Evolutionary conservation across 1,140 invertebrate species (phyloP).

Genomic region (Protaetia brevitarsis): DNA sequence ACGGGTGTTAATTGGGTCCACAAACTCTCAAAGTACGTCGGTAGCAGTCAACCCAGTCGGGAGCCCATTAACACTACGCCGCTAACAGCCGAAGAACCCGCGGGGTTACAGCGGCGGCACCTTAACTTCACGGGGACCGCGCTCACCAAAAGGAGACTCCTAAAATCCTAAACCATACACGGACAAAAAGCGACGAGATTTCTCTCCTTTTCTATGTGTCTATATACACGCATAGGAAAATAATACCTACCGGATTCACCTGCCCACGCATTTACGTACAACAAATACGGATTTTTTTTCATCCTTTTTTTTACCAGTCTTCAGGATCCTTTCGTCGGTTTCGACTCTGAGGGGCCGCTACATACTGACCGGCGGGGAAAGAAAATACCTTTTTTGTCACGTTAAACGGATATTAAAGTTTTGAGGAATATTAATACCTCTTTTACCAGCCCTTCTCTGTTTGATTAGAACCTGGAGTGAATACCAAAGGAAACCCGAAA

Average conservation of each 20-base stretch:
- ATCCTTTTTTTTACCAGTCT: neutral
- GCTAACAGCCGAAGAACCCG: conserved; percentile 14
- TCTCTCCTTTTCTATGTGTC: neutral
- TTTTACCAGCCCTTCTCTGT: neutral
- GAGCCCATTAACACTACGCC: conserved; percentile 16
- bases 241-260: conserved; percentile 12
- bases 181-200: neutral
- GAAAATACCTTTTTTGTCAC: neutral
- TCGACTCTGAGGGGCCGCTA: neutral
- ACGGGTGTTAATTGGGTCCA: conserved; percentile 10
- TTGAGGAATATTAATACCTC: conserved; percentile 10
- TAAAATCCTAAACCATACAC: neutral
- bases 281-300: neutral
- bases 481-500: no score
- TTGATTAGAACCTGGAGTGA: neutral
- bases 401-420: conserved; percentile 3
- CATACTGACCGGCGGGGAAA: neutral
- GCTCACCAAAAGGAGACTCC: conserved; percentile 5
- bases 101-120: conserved; percentile 5
- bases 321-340: neutral
- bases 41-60: conserved; percentile 11
- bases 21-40: conserved; percentile 11
- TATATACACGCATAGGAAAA: neutral
- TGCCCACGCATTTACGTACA: conserved; percentile 8
- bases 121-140: conserved; percentile 12